Base-by-base conservation (phyloP, 2,113 vertebrate species). In the Scolopax mira region DNA sequence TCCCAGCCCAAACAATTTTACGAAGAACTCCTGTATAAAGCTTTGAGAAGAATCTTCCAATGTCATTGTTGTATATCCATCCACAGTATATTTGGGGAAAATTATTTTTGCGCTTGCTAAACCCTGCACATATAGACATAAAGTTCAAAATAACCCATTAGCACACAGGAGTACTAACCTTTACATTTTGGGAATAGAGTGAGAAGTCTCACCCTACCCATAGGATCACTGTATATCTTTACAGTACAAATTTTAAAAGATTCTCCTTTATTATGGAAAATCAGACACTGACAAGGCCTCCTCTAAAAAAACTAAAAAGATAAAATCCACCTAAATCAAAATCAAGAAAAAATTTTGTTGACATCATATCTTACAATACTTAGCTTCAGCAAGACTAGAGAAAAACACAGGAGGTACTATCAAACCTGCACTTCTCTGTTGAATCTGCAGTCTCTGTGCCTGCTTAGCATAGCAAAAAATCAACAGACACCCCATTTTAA, bases 21-120 rank as follows among this genome's bases (percentile, higher is more conserved):
- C 30, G 46, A 33, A 72, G 67, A 80, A 18, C 9, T 72, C 16
- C 42, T 60, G 7, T 9, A 79, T 31, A 79, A 82, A 64, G 31
- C 25, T 73, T 44, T 64, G 64, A 44, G 27, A 78, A 52, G 6
- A 89, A 41, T 48, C 27, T 91, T 89, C 61, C 35, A 79, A 15
- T 33, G 64, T 31, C 30, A 33, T 9, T 66, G 13, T 3, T 39
- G 30, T n/a, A 71, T 41, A n/a, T 52, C 35, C 13, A 9, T 30
- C 15, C 19, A 60, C 23, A 25, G 35, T n/a, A 7, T 37, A 35
- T 49, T 25, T 22, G 18, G 18, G 27, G 22, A 12, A 83, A 48
- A 49, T 9, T 2, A 54, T 16, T 16, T 49, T 67, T 41, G 82
- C 0, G 0, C 13, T 37, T 37, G 28, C 15, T 77, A 79, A 81